These are phyloP conservation scores for Colossoma macropomum DNA, from an alignment of 2,113 vertebrate genomes.

Conservation along the genomic window DNA sequence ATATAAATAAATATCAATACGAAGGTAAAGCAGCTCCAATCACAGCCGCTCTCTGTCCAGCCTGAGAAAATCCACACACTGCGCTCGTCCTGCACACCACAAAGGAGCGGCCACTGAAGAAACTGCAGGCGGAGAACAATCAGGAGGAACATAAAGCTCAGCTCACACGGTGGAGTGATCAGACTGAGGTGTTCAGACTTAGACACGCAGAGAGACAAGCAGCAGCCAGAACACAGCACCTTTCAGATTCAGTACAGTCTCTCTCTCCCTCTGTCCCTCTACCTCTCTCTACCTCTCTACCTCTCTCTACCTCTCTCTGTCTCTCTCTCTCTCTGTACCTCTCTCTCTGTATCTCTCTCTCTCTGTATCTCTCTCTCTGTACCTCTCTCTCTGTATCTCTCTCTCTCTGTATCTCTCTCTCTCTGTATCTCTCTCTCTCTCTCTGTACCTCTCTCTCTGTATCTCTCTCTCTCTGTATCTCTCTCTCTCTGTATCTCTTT, in stretches of 20 bases:
- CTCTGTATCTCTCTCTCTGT: too few relatives aligned
- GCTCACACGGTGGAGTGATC: constrained; percentile 21
- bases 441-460: too few relatives aligned
- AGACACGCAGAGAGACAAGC: constrained; percentile 27
- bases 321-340: background rate
- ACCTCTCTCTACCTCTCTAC: too few relatives aligned
- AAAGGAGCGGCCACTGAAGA: constrained; percentile 32
- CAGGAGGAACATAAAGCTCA: constrained; percentile 41
- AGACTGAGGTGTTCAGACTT: constrained; percentile 26
- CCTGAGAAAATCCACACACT: constrained; percentile 49
- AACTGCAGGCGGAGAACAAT: constrained; percentile 39
- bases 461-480: too few relatives aligned
- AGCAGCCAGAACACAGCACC: constrained; percentile 54
- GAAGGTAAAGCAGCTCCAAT: constrained; percentile 38
- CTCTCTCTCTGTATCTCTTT: too few relatives aligned
- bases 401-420: too few relatives aligned
- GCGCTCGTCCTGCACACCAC: constrained; percentile 43
- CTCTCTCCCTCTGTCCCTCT: background rate
- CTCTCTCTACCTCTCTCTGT: too few relatives aligned
- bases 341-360: too few relatives aligned
- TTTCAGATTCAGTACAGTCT: constrained; percentile 50
- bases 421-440: too few relatives aligned
- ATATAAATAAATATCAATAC: constrained; percentile 46
- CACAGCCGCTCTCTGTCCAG: background rate
- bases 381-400: too few relatives aligned